Evolutionary conservation across 2,113 vertebrate genomes (phyloP).

Genomic region (Calonectris borealis): DNA sequence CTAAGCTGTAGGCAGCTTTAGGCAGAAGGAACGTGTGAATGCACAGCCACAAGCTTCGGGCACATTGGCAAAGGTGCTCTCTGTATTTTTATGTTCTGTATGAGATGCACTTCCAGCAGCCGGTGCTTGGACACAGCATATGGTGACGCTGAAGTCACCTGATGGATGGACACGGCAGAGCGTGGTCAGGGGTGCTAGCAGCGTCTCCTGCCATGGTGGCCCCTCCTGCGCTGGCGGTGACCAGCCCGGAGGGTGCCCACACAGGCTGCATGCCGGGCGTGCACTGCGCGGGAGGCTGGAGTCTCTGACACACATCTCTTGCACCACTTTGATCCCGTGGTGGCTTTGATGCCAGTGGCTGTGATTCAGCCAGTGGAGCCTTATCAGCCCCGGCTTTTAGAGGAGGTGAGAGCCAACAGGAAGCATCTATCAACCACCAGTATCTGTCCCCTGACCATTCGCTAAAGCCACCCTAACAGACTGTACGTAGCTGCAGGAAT

Average conservation of each 20-base stretch:
- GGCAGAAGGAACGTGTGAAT: rapidly evolving
- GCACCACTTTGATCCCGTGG: rapidly evolving
- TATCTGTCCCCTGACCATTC: neutral
- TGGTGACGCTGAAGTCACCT: neutral
- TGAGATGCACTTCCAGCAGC: neutral
- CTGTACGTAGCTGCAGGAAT: neutral
- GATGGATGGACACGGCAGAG: neutral
- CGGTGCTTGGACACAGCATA: rapidly evolving
- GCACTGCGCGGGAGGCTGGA: rapidly evolving
- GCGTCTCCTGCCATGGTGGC: rapidly evolving
- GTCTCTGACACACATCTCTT: rapidly evolving
- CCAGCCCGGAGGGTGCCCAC: neutral
- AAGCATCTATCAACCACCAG: neutral
- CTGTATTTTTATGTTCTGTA: neutral
- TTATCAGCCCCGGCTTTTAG: neutral
- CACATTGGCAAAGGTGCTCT: rapidly evolving
- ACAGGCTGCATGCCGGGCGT: rapidly evolving
- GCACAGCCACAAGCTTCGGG: too few relatives aligned
- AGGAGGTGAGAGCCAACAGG: neutral
- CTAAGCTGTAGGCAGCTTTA: neutral
- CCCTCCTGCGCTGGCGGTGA: rapidly evolving
- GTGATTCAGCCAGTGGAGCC: neutral
- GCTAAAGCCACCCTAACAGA: neutral
- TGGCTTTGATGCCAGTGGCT: neutral
- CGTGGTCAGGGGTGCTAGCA: neutral